Evolutionary conservation across 92 coral and sea anemone species (phyloP).

Genomic region (Micromussa lordhowensis): DNA sequence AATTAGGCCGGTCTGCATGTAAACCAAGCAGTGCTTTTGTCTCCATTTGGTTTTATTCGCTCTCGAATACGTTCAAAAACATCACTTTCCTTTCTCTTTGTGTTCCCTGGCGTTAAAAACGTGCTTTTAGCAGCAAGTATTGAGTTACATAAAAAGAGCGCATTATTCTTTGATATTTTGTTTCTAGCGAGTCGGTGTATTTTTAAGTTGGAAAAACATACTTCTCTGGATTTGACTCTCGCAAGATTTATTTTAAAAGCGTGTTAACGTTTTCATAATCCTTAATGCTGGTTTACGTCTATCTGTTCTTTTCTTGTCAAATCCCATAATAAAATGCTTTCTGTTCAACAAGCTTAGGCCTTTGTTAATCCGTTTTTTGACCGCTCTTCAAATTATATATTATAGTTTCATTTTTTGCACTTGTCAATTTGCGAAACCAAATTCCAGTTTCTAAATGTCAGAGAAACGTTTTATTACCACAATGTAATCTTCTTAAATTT

Average conservation of each 20-base stretch:
- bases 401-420: slow-evolving; percentile 5
- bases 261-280: slow-evolving; percentile 45
- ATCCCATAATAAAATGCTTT: slow-evolving; percentile 25
- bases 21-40: slow-evolving; percentile 37
- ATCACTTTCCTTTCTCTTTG: slow-evolving; percentile 45
- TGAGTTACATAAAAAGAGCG: slow-evolving; percentile 40
- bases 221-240: slow-evolving; percentile 23
- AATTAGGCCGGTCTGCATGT: slow-evolving; percentile 6
- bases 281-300: neutral
- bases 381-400: slow-evolving; percentile 7
- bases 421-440: neutral
- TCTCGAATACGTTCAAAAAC: slow-evolving; percentile 23
- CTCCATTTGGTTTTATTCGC: slow-evolving; percentile 15
- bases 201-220: slow-evolving; percentile 44
- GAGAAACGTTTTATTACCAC: neutral
- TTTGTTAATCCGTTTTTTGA: slow-evolving; percentile 19
- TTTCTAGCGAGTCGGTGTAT: slow-evolving; percentile 26
- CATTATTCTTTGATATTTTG: slow-evolving; percentile 31
- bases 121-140: slow-evolving; percentile 50
- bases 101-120: slow-evolving; percentile 46
- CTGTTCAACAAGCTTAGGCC: slow-evolving; percentile 28
- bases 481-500: neutral
- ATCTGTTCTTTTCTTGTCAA: slow-evolving; percentile 3
- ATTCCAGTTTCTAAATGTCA: neutral
- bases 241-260: slow-evolving; percentile 31